Percentiles rank a stretch among this genome's conserved stretches.
Evolutionary conservation across 1,140 invertebrate species (phyloP).

Genomic region (Akabosia matsudoensis): DNA sequence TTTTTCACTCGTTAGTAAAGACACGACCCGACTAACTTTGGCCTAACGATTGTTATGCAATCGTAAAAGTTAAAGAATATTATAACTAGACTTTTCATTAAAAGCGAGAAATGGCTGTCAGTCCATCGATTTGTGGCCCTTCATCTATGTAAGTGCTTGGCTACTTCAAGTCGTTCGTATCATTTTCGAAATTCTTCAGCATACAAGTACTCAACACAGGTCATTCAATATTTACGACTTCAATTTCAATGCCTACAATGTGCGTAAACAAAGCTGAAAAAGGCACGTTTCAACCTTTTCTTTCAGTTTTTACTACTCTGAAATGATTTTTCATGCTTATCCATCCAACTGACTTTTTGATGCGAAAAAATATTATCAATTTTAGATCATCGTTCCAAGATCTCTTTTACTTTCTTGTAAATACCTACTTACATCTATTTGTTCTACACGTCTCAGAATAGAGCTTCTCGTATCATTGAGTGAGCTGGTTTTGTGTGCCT

Average conservation of each 20-base stretch:
- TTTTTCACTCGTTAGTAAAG: neutral
- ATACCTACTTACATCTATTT: too few relatives aligned
- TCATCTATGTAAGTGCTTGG: too few relatives aligned
- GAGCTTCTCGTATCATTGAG: too few relatives aligned
- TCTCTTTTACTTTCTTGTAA: neutral
- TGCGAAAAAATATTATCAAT: neutral
- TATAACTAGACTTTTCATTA: neutral
- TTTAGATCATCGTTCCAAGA: neutral
- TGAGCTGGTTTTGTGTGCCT: too few relatives aligned
- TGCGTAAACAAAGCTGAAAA: neutral
- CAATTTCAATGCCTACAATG: neutral
- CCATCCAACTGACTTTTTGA: neutral
- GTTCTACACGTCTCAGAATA: too few relatives aligned
- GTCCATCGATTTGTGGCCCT: too few relatives aligned
- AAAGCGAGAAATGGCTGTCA: too few relatives aligned
- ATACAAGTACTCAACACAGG: too few relatives aligned
- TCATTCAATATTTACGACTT: too few relatives aligned
- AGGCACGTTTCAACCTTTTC: neutral
- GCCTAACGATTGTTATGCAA: constrained; percentile 14
- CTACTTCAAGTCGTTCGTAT: too few relatives aligned
- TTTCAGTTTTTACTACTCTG: neutral
- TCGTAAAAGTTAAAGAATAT: neutral
- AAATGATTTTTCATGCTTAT: neutral
- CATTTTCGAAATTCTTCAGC: too few relatives aligned
- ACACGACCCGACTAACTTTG: constrained; percentile 11